Base-by-base conservation (phyloP, 1,140 invertebrate species). In the Polypedilum pembai region DNA sequence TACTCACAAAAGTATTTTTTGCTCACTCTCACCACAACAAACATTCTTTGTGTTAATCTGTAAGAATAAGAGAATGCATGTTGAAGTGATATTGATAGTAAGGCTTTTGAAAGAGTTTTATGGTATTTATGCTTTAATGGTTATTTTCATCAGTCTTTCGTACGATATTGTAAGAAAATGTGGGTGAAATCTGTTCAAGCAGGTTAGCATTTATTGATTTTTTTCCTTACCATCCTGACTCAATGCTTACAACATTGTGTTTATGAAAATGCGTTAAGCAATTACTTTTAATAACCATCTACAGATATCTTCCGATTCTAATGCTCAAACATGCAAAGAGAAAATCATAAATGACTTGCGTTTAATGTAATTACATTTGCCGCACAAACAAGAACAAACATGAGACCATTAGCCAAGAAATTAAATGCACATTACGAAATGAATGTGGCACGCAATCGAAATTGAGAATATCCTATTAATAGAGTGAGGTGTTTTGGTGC, bases 341-440 rank as follows among this genome's bases (percentile, higher is more conserved):
- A 15, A 56, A 56, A 56, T 15, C 45, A n/a, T 56, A 56, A 15
- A 56, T 56, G 45, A 56, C 45, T n/a, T 56, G n/a, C n/a, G 45
- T 56, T 56, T 56, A 56, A 56, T 56, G 45, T 56, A 56, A 56
- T 56, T n/a, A 56, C 24, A 33, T 33, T 56, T 56, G 45, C 45
- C n/a, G 24, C 4, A 56, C 45, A 56, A 56, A 56, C 45, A 56
- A 33, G 24, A 33, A 33, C 5, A 33, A 33, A 33, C 24, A 33
- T 33, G 24, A 33, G 24, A 33, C n/a, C 45, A 56, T 56, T 56
- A 56, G 45, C 12, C 45, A 56, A 56, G 12, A 56, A 56, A 56
- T 56, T 33, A 33, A 33, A 56, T n/a, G 45, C 45, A 56, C 45
- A 33, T 33, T 33, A 33, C 24, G 24, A 33, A 33, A 33, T 33